These are phyloP conservation scores for Heliornis fulica DNA, from an alignment of 2,113 vertebrate genomes.

Conservation along the genomic window DNA sequence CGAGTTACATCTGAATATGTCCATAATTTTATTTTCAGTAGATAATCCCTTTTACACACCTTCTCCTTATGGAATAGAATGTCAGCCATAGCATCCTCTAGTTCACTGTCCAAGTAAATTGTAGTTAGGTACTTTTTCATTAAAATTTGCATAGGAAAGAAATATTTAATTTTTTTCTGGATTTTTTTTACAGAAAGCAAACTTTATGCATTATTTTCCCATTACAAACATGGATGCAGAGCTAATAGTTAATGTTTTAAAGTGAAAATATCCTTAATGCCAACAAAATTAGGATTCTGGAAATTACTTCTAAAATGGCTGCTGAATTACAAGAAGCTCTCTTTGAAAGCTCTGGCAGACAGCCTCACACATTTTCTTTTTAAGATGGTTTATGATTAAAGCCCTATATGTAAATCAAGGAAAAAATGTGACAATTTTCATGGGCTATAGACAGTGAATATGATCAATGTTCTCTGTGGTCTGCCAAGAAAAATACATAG, in stretches of 20 bases:
- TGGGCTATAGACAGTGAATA: not conserved
- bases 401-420: slow-evolving; percentile 12
- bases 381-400: slow-evolving; percentile 39
- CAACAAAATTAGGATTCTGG: slow-evolving; percentile 17
- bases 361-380: not conserved
- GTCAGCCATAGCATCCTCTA: not conserved
- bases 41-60: not conserved
- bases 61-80: not conserved
- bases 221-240: not conserved
- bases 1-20: not conserved
- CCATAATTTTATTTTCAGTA: not conserved
- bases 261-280: not conserved
- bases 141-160: not conserved
- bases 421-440: not conserved
- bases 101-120: not conserved
- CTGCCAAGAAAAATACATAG: not conserved
- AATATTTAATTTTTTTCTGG: not conserved
- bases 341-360: slow-evolving; percentile 6
- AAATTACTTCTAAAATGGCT: slow-evolving; percentile 15
- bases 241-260: not conserved
- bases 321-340: slow-evolving; percentile 10
- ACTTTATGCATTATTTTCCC: fast-evolving
- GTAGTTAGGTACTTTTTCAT: not conserved
- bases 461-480: slow-evolving; percentile 13
- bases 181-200: not conserved